Base-by-base conservation (phyloP, 2,797 vertebrate species). In the Pipistrellus pipistrellus region DNA sequence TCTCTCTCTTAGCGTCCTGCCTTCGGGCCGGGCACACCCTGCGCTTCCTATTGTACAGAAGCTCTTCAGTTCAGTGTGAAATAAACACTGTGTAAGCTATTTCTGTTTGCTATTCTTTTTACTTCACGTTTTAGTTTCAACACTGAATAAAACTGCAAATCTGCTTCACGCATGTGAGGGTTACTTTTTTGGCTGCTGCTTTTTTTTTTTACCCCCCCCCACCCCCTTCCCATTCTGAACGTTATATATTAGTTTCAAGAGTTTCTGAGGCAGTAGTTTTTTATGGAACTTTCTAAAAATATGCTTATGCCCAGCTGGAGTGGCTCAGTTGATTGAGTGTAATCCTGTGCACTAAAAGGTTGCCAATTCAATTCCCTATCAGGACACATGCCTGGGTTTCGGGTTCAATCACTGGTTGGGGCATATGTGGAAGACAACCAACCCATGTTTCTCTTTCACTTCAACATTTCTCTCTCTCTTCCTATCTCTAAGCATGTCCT, bases 11-110 rank as follows among this genome's bases (percentile, higher is more conserved):
- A 86, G 95, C 71, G 51, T 91, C 96, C 95, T 93, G 97, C 97
- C 97, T 91, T 95, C 97, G 98, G 98, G 98, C 95, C 95, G 95
- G 97, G 97, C 98, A 96, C 96, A 96, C 90, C 92, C 66, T 92
- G 97, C 98, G 98, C 98, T 97, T 98, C 98, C 98, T 98, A 96
- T 98, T 99, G 99, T 99, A 99, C 98, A 99, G 99, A 99, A 98
- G 98, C 98, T 98, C 98, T 98, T 97, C 96, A 41, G 97, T 94
- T 98, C 98, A 98, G 97, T 99, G 99, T 99, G 99, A 99, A 99
- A 99, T 99, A 99, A 99, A 99, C 98, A 97, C 98, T 96, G 82
- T 89, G 86, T 85, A 95, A 93, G 97, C 98, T 97, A 78, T 98
- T 97, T 98, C 96, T 97, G 96, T 98, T 97, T 95, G 97, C 97